These are phyloP conservation scores for Rugalucina vietnamica DNA, from an alignment of 2,888 invertebrate species.

Conservation along the genomic window DNA sequence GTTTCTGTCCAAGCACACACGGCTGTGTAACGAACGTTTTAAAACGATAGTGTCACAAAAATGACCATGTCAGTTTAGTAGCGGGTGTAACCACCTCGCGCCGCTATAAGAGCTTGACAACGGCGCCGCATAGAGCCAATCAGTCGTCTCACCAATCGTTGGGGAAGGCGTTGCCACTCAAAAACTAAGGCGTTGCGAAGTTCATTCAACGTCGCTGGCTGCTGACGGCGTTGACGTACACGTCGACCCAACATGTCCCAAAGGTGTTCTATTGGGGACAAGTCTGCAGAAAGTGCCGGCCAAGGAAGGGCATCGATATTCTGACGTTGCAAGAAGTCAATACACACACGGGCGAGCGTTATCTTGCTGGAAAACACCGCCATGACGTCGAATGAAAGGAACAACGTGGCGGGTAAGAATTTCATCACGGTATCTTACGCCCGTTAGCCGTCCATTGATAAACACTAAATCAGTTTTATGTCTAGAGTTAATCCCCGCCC, in stretches of 20 bases:
- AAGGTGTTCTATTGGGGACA: conserved; percentile 5
- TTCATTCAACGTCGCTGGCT: conserved; percentile 33
- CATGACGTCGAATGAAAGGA: conserved; percentile 22
- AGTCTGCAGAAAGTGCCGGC: background rate
- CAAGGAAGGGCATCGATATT: background rate
- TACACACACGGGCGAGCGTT: conserved; percentile 20
- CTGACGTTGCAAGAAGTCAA: conserved; percentile 15
- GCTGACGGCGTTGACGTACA: conserved; percentile 14
- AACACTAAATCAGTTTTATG: conserved; percentile 20
- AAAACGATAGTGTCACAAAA: conserved; percentile 12
- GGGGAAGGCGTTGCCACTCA: conserved; percentile 43
- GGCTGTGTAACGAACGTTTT: background rate
- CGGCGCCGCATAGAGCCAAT: conserved; percentile 36
- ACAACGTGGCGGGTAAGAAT: conserved; percentile 39
- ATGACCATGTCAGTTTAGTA: background rate
- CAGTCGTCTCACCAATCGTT: background rate
- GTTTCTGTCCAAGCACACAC: background rate
- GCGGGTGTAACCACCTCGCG: conserved; percentile 12
- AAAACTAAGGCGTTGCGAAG: conserved; percentile 13
- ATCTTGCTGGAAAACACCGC: conserved; percentile 27
- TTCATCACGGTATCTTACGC: conserved; percentile 29
- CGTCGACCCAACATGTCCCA: background rate
- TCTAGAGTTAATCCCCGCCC: conserved; percentile 14
- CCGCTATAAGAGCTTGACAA: conserved; percentile 35
- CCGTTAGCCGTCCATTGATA: conserved; percentile 27